Base-by-base conservation (phyloP, 1,140 invertebrate species). In the Meloidogyne floridensis region DNA sequence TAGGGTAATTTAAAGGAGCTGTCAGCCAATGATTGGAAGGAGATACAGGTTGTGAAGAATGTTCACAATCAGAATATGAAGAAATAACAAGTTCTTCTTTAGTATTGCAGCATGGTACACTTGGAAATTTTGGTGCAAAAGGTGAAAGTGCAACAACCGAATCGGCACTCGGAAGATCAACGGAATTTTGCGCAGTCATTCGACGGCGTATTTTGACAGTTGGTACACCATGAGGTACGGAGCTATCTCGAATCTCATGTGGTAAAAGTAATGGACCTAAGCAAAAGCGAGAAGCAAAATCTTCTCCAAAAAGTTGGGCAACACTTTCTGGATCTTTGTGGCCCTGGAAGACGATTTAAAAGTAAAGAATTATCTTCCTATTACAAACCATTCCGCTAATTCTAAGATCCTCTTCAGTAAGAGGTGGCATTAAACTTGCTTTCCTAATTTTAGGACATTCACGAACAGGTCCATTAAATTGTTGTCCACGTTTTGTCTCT, bases 251-350 rank as follows among this genome's bases (percentile, higher is more conserved):
- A 43, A 82, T 85, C 59, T 86, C 84, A 70, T 87, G 84, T 1
- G 83, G 81, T 18, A 82, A 73, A n/a, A 85, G 86, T 11, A 75
- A 79, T 18, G 76, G 81, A 6, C 71, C 81, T 4, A 70, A 71
- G 72, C 86, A 87, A 42, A 87, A 87, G 10, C 75, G 56, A 8
- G 86, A 87, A 54, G 86, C 85, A 42, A 86, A 87, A 77, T 87
- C 85, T 15, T 80, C 86, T 43, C 85, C 85, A 15, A 86, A 86
- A 8, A 86, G 74, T 18, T 87, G 65, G 5, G 85, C 85, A 10
- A 86, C 86, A 6, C 42, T 53, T 42, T 72, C 73, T 11, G 86
- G 85, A 70, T 86, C 85, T 65, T 76, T 79, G 8, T 79, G 81
- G 20, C 83, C 86, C 32, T 88, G 43, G 70, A 47, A 47, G 15